A percentile compares a stretch with the other conserved stretches of the same genome.
These are phyloP conservation scores for Hypsibius dujardini DNA, from an alignment of 1,140 invertebrate genomes.

Conservation along the genomic window DNA sequence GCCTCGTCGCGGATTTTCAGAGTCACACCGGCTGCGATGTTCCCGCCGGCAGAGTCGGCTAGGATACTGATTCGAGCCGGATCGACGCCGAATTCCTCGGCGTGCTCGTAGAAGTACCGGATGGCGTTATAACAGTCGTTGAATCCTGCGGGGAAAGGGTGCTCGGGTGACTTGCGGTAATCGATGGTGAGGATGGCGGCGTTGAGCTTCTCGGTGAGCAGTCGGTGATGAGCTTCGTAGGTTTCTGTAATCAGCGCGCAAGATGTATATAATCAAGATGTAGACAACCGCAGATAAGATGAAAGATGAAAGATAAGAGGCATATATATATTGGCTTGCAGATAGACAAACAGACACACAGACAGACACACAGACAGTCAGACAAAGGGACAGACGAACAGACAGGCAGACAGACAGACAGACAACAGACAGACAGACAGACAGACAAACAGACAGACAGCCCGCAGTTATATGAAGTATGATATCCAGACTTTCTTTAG, in stretches of 20 bases:
- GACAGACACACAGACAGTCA: no score
- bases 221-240: neutral
- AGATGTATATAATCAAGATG: neutral
- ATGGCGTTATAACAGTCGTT: neutral
- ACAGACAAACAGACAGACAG: no score
- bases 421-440: no score
- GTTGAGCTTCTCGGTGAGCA: neutral
- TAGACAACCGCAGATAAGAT: no score
- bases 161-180: constrained; percentile 5
- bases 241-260: neutral
- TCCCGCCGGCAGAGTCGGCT: constrained; percentile 9
- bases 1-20: constrained; percentile 8
- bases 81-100: neutral
- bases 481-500: no score
- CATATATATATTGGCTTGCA: no score
- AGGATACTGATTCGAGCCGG: neutral
- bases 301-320: no score
- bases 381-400: no score
- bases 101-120: neutral
- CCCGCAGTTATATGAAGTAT: no score
- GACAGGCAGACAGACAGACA: no score
- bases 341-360: no score
- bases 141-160: neutral
- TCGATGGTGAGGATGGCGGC: neutral
- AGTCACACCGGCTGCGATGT: neutral